Evolutionary conservation across 2,888 invertebrate species (phyloP).

Genomic region (Noctua fimbriata): DNA sequence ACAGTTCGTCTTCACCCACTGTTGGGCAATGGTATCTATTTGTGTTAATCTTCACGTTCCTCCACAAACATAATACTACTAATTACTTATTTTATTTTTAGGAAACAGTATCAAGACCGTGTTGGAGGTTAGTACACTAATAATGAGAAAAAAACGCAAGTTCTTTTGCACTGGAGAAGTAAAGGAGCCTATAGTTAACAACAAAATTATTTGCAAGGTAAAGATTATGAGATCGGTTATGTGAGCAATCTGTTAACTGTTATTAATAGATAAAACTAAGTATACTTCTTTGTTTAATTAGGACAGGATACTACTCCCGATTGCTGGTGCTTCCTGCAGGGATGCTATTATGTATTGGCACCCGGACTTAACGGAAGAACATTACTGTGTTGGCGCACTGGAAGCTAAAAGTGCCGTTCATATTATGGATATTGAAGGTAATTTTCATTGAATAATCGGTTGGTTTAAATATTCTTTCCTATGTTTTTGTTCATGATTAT

Average conservation of each 20-base stretch:
- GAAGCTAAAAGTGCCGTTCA: constrained; percentile 85
- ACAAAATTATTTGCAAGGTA: constrained; percentile 88
- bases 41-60: neutral
- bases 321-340: constrained; percentile 86
- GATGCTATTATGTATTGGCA: constrained; percentile 89
- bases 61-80: neutral
- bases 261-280: neutral
- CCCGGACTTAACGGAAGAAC: constrained; percentile 86
- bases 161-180: constrained; percentile 88
- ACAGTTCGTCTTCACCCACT: neutral
- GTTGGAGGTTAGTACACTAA: constrained; percentile 85
- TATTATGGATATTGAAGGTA: constrained; percentile 87
- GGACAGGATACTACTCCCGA: constrained; percentile 86
- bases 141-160: constrained; percentile 88
- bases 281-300: constrained; percentile 50
- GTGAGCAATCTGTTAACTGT: neutral
- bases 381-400: constrained; percentile 87
- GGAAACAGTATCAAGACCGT: constrained; percentile 88
- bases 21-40: neutral
- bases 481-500: neutral
- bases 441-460: neutral
- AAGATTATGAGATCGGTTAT: neutral
- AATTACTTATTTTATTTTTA: constrained; percentile 57
- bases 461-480: too few relatives aligned
- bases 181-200: constrained; percentile 88